Percentiles rank a stretch among this genome's conserved stretches.
These are phyloP conservation scores for Apis florea DNA, from an alignment of 1,140 invertebrate genomes.

Conservation along the genomic window DNA sequence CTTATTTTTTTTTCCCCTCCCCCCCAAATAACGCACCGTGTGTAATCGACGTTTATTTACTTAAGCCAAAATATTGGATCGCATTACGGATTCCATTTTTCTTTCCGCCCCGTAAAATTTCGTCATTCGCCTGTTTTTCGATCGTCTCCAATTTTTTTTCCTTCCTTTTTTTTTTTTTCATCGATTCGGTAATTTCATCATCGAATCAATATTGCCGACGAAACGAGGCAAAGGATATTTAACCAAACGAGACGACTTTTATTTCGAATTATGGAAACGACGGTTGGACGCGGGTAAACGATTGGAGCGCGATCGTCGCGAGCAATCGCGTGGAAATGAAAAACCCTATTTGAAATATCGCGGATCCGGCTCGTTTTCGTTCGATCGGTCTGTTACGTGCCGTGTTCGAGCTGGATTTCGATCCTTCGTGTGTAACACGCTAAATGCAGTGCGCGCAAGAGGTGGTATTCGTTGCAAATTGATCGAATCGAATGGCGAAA, in stretches of 20 bases:
- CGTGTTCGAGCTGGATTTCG: conserved; percentile 28
- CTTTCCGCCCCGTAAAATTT: background rate
- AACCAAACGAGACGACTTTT: conserved; percentile 55
- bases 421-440: conserved; percentile 34
- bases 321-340: conserved; percentile 60
- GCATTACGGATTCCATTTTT: background rate
- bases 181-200: no score
- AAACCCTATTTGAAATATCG: conserved; percentile 62
- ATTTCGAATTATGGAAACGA: conserved; percentile 51
- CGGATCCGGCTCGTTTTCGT: conserved; percentile 20
- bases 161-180: background rate
- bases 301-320: conserved; percentile 11
- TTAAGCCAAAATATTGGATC: background rate
- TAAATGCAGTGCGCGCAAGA: conserved; percentile 29
- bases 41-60: background rate
- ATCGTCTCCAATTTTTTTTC: background rate
- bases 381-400: conserved; percentile 22
- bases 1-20: background rate
- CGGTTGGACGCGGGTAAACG: background rate
- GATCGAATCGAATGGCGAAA: conserved; percentile 43
- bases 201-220: no score
- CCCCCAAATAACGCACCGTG: no score
- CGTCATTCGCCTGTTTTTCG: background rate
- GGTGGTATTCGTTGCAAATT: conserved; percentile 39
- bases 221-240: conserved; percentile 16